Base-by-base conservation (phyloP, 2,113 vertebrate species). In the Parus major region DNA sequence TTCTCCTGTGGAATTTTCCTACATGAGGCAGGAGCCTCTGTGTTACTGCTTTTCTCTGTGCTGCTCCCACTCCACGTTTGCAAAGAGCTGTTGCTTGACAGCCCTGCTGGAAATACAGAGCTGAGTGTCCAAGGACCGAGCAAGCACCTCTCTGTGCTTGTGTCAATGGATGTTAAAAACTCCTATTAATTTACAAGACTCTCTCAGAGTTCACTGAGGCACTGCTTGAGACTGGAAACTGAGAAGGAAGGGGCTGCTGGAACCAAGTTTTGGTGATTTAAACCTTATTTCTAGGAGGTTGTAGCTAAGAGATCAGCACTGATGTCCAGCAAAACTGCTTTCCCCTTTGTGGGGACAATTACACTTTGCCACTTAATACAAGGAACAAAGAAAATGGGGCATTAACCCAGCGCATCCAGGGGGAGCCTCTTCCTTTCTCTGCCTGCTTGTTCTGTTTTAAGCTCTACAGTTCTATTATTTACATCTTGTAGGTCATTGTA, bases 291-390 rank as follows among this genome's bases (percentile, higher is more conserved):
- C 75, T 82, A 47, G 22, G 39, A 47, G 61, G 33, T 5, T 22
- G 73, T 11, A 92, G 73, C 73, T 23, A 59, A 87, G 50, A 46
- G 47, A 47, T 55, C 52, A 72, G 56, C 10, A 7, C 78, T 33
- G 15, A 33, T 6, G 17, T 72, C 82, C 80, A 81, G 77, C 65
- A 87, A 73, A 78, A 47, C 41, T 44, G 42, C 59, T 36, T 82
- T 87, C 64, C 60, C 86, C 69, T 41, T 47, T 19, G 39, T 21
- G 52, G 52, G 39, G 79, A 77, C 82, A 87, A 96, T 91, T 95
- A 94, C 96, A 92, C 95, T 95, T 86, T n/a, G 57, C 96, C 95
- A 91, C 92, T 72, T 63, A 65, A 68, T 42, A 79, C 29, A 71
- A 65, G n/a, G 72, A 92, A 77, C 68, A 85, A 88, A 90, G 39